These are phyloP conservation scores for Drosophila asahinai DNA, from an alignment of 1,140 invertebrate genomes.

Conservation along the genomic window DNA sequence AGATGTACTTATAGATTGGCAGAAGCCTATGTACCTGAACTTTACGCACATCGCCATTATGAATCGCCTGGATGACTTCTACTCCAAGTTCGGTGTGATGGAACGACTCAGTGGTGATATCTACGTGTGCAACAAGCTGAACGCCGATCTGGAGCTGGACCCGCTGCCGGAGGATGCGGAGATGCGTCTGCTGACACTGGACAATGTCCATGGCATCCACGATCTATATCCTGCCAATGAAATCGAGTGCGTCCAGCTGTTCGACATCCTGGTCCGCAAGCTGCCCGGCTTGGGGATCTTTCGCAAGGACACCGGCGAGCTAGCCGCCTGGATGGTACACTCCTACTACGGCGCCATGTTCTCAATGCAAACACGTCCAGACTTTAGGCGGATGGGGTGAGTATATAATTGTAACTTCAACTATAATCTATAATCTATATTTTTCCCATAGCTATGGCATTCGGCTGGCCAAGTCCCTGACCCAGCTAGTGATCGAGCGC, in stretches of 20 bases:
- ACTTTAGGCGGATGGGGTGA: conserved; percentile 91
- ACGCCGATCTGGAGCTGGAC: conserved; percentile 86
- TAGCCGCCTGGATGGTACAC: conserved; percentile 94
- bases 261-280: conserved; percentile 90
- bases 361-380: conserved; percentile 94
- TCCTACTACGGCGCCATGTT: conserved; percentile 96
- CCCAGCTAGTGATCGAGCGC: conserved; percentile 89
- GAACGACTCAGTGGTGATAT: conserved; percentile 92
- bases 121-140: conserved; percentile 89
- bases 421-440: background rate
- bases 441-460: conserved; percentile 87
- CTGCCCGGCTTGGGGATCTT: conserved; percentile 92
- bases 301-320: conserved; percentile 87
- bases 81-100: conserved; percentile 87
- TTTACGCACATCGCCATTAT: conserved; percentile 92
- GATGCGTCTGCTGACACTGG: conserved; percentile 89
- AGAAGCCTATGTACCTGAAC: conserved; percentile 92
- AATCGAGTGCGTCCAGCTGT: conserved; percentile 92
- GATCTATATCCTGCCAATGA: conserved; percentile 94
- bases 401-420: conserved; percentile 18
- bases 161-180: conserved; percentile 88
- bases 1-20: conserved; percentile 91
- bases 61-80: conserved; percentile 88
- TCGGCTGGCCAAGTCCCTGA: conserved; percentile 88
- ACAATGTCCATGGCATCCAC: conserved; percentile 92